These are phyloP conservation scores for Neolamprologus variostigma DNA, from an alignment of 2,113 vertebrate species.

Conservation along the genomic window DNA sequence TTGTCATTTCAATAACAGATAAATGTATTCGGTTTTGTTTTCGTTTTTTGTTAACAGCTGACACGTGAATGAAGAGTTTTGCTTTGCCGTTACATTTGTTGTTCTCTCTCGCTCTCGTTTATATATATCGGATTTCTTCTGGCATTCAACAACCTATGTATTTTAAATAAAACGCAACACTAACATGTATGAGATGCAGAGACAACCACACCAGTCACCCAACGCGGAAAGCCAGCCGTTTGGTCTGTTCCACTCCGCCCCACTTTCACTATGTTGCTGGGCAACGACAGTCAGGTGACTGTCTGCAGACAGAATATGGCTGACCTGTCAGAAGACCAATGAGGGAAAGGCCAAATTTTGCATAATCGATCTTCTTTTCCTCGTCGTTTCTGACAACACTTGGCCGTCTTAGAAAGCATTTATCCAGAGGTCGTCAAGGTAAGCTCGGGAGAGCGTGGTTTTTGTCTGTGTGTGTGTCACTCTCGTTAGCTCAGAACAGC, in stretches of 20 bases:
- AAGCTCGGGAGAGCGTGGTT: neutral
- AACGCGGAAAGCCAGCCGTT: neutral
- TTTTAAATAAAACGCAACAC: neutral
- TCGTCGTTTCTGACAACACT: neutral
- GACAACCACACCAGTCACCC: neutral
- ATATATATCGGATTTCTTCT: neutral
- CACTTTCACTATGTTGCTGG: conserved; percentile 47
- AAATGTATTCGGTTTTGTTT: neutral
- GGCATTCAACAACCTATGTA: neutral
- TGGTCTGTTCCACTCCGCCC: conserved; percentile 27
- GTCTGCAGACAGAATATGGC: conserved; percentile 72
- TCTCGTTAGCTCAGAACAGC: neutral
- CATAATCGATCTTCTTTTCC: conserved; percentile 56
- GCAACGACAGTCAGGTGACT: conserved; percentile 75
- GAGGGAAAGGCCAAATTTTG: conserved; percentile 60
- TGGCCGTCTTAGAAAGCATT: neutral
- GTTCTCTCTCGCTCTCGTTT: neutral
- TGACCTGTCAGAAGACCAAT: conserved; percentile 70
- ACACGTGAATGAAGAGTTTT: neutral
- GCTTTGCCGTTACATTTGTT: neutral
- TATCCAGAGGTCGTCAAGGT: conserved; percentile 36
- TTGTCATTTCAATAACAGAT: neutral
- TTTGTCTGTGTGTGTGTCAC: neutral
- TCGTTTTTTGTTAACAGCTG: neutral
- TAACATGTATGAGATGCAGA: neutral